These are phyloP conservation scores for Rhinatrema bivittatum DNA, from an alignment of 2,797 vertebrate genomes.

Conservation along the genomic window DNA sequence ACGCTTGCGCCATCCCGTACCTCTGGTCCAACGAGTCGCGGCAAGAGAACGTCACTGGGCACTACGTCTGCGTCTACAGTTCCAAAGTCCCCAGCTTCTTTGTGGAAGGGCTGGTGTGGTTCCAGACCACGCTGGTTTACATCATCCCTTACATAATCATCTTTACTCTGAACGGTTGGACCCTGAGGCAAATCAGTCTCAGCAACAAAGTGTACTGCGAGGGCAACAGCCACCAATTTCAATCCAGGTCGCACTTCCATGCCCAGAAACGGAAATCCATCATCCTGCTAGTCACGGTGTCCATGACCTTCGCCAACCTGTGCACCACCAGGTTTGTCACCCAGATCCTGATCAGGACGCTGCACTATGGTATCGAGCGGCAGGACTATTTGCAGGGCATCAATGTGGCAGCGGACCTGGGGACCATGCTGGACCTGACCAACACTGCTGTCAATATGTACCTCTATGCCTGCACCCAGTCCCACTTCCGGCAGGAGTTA, in stretches of 20 bases:
- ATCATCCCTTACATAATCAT: slow-evolving; percentile 43
- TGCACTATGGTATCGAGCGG: slow-evolving; percentile 25
- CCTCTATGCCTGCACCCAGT: slow-evolving; percentile 50
- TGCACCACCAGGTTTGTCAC: slow-evolving; percentile 37
- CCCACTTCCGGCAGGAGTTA: slow-evolving; percentile 42
- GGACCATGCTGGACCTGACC: slow-evolving; percentile 50
- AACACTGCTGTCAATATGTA: slow-evolving; percentile 48
- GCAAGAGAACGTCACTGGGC: slow-evolving; percentile 2
- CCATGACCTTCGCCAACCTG: slow-evolving; percentile 44
- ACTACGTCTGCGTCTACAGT: slow-evolving; percentile 37
- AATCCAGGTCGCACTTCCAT: slow-evolving; percentile 12
- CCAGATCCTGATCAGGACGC: slow-evolving; percentile 42
- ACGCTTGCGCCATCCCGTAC: slow-evolving; percentile 38
- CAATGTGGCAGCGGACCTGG: slow-evolving; percentile 43
- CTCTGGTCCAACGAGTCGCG: slow-evolving; percentile 47
- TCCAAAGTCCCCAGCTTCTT: slow-evolving; percentile 15
- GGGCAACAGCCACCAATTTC: neutral
- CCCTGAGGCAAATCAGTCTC: slow-evolving; percentile 33
- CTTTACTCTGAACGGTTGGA: slow-evolving; percentile 42
- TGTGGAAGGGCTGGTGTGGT: slow-evolving; percentile 40
- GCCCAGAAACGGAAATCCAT: slow-evolving; percentile 42
- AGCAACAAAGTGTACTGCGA: slow-evolving; percentile 34
- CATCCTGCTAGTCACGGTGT: slow-evolving; percentile 44
- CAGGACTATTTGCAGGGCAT: slow-evolving; percentile 37
- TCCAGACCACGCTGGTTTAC: slow-evolving; percentile 40